phyloP scores from a whole-genome alignment of 2,113 vertebrate genomes.

The Myotis brandtii region DNA sequence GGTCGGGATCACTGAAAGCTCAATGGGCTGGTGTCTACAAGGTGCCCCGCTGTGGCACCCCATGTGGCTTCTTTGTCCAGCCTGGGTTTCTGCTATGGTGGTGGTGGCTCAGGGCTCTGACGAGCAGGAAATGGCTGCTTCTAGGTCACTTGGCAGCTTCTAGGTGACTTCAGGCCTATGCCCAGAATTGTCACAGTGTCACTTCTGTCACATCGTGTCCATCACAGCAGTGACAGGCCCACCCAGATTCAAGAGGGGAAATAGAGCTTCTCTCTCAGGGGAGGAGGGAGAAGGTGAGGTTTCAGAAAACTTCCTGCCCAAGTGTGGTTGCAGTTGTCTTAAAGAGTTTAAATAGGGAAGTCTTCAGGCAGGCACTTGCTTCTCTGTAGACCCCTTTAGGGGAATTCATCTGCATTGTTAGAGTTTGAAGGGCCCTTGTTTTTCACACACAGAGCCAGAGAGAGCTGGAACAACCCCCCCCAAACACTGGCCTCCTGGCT shows the following conservation, averaged over 20 bases:
- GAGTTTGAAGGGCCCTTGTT: conserved; percentile 1
- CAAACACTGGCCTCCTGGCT: not conserved
- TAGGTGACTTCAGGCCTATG: not conserved
- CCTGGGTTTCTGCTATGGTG: not conserved
- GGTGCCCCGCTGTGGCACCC: not conserved
- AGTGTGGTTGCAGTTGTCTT: not conserved
- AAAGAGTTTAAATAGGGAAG: not conserved
- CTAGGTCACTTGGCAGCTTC: not conserved
- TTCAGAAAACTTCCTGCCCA: not conserved
- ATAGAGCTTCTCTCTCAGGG: not conserved
- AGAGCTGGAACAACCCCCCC: not conserved
- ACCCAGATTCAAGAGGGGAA: not conserved
- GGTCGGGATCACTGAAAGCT: not conserved
- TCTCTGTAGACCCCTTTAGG: not conserved
- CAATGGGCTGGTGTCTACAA: not conserved
- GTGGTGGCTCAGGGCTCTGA: not conserved
- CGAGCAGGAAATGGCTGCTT: not conserved
- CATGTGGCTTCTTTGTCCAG: not conserved
- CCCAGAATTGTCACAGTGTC: not conserved
- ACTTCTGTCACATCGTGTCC: not conserved
- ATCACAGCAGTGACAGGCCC: not conserved
- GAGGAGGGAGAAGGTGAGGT: not conserved
- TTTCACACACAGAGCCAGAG: not conserved
- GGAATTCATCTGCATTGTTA: not conserved
- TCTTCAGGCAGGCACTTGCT: not conserved